Percentiles rank a stretch among this genome's conserved stretches.
These are phyloP conservation scores for Ptilonorhynchus violaceus DNA, from an alignment of 2,113 vertebrate genomes.

Conservation along the genomic window DNA sequence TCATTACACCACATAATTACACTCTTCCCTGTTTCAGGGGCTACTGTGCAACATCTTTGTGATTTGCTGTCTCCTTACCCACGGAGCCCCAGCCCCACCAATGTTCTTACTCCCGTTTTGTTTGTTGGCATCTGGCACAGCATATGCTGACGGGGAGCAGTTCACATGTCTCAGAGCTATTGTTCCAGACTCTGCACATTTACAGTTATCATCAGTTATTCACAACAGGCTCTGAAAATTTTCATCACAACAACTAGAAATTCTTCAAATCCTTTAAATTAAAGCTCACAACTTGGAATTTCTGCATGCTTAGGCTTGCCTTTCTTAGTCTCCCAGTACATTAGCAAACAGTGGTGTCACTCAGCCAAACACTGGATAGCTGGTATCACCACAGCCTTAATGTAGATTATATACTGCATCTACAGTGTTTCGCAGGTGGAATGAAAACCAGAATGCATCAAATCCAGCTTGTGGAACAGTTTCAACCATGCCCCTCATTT, in stretches of 20 bases:
- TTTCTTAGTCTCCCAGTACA: background rate
- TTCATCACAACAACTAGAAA: background rate
- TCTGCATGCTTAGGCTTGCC: background rate
- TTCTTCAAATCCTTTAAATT: background rate
- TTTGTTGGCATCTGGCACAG: slow-evolving; percentile 4
- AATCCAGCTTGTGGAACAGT: background rate
- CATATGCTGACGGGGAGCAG: background rate
- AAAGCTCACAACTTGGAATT: background rate
- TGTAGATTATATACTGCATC: background rate
- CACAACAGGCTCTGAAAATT: background rate
- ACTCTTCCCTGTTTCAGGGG: fast-evolving
- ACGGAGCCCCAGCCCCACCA: background rate
- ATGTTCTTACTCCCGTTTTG: background rate
- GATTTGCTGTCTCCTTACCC: background rate
- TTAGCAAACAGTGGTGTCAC: background rate
- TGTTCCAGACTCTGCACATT: background rate
- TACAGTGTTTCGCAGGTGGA: background rate
- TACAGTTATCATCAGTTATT: background rate
- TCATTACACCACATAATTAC: background rate
- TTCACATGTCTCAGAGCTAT: background rate
- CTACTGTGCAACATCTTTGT: background rate
- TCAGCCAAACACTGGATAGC: background rate
- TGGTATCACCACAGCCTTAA: background rate
- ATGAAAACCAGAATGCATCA: background rate
- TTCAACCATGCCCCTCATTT: background rate